Base-by-base conservation (phyloP, 2,888 invertebrate genomes). In the Drosophila limbata region DNA sequence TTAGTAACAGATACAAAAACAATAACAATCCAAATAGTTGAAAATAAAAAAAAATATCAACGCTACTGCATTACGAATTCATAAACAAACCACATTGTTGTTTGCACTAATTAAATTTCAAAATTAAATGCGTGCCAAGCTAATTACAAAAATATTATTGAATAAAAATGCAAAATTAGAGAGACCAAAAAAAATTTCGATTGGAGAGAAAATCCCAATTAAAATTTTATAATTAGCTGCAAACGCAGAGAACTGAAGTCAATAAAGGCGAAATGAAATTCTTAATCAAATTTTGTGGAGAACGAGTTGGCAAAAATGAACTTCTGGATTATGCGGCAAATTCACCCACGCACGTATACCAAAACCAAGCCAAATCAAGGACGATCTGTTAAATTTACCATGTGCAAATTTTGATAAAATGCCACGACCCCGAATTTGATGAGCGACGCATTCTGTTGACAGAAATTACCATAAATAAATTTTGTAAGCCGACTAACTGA, bases 381-480 rank as follows among this genome's bases (percentile, higher is more conserved):
- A 62, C 64, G 68, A 77, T 81, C 68, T 73, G 85, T 72, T 75
- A 61, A 84, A 85, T 83, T 85, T 85, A 79, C 75, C 81, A 81
- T 81, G 68, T 63, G 73, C 69, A 68, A 73, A 73, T 77, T 72
- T 57, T 72, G 71, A 79, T 77, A 74, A 79, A 83, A 68, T 66
- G 73, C 56, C 73, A 69, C 33, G 19, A 28, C 25, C 47, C 42
- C 35, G 50, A 66, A 63, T 68, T 62, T 63, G 80, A 75, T 61
- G 69, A 76, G 56, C 28, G 21, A 45, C 56, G 66, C 69, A 77
- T 72, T 77, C 63, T 56, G 63, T 65, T 86, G 81, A 81, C 79
- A 47, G 60, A 79, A 84, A 86, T 85, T 86, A 86, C 81, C 85
- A 85, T 85, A 81, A 85, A 85, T 84, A 84, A 79, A 82, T 83